Conservation (phyloP, 2,888 invertebrate species). For the Neocrepidodera transversa region DNA sequence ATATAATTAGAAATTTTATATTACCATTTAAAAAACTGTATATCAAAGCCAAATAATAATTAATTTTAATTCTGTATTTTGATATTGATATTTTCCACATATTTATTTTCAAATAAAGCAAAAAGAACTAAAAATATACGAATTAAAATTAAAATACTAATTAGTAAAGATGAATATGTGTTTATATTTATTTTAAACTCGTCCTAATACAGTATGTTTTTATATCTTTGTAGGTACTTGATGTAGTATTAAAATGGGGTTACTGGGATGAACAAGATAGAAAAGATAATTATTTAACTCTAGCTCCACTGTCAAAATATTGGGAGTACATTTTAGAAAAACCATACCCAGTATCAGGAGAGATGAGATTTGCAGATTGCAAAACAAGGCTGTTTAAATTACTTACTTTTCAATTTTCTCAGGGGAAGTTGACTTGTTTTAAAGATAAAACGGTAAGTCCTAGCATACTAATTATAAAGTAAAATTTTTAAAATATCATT, state of each 20-base stretch:
- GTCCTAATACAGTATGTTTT: no score
- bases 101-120: no score
- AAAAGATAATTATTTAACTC: constrained; percentile 79
- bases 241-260: constrained; percentile 81
- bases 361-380: constrained; percentile 79
- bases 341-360: constrained; percentile 69
- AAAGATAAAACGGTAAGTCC: constrained; percentile 75
- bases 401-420: constrained; percentile 81
- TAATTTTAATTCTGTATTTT: no score
- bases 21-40: no score
- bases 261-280: constrained; percentile 89
- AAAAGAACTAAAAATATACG: no score
- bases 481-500: not conserved
- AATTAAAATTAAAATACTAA: no score
- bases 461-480: no score
- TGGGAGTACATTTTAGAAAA: constrained; percentile 57
- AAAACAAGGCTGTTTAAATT: constrained; percentile 77
- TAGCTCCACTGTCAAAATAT: constrained; percentile 60
- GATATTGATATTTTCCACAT: no score
- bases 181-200: no score
- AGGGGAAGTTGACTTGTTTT: constrained; percentile 77
- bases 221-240: constrained; percentile 61
- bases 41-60: no score
- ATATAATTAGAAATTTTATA: no score
- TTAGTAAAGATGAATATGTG: no score